Conservation (phyloP, 2,797 vertebrate species). For the Amblyopsis hoosieri region DNA sequence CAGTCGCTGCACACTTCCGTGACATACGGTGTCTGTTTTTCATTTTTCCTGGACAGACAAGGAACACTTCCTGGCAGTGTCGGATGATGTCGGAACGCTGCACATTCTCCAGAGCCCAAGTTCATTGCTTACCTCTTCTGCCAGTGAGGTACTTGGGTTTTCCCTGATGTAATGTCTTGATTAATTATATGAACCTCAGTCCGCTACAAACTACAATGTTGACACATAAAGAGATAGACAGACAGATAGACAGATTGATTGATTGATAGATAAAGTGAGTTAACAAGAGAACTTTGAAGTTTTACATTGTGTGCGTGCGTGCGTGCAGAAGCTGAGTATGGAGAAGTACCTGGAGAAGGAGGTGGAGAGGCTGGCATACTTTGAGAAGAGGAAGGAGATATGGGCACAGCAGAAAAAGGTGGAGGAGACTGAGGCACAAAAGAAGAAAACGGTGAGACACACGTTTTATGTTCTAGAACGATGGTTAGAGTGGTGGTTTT, state of each 20-base stretch:
- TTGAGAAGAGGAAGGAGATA: constrained; percentile 64
- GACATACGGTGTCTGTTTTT: neutral
- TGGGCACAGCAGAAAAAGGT: constrained; percentile 65
- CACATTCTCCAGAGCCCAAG: constrained; percentile 87
- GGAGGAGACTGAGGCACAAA: constrained; percentile 58
- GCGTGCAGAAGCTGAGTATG: constrained; percentile 71
- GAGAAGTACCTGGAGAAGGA: constrained; percentile 84
- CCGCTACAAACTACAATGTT: no score
- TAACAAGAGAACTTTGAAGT: no score
- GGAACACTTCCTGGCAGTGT: constrained; percentile 87
- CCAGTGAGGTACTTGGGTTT: constrained; percentile 80
- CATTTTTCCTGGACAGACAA: constrained; percentile 71
- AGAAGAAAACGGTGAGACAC: constrained; percentile 59
- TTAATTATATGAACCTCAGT: neutral
- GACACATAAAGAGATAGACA: no score
- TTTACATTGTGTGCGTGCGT: neutral
- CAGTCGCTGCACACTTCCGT: neutral
- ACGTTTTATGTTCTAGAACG: neutral
- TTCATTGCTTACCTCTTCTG: constrained; percentile 70
- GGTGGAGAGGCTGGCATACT: constrained; percentile 77
- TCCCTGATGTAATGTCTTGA: neutral
- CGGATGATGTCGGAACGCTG: constrained; percentile 84
- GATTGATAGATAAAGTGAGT: no score
- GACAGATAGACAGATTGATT: no score
- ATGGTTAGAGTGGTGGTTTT: neutral